phyloP scores from a whole-genome alignment of 1,140 invertebrate species.

The Andrena cerasifolii region DNA sequence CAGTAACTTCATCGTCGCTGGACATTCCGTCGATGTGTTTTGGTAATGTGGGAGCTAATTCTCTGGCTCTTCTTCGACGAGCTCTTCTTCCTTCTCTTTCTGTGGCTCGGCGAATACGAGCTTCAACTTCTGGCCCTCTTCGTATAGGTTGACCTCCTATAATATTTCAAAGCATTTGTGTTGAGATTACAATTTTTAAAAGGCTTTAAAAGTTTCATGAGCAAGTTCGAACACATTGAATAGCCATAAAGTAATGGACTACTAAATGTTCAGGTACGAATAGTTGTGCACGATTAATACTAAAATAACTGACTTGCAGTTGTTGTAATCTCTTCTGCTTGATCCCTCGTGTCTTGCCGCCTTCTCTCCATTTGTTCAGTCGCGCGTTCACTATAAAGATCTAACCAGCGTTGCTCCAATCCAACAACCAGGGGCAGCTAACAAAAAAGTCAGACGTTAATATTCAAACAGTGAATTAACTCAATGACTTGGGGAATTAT shows the following conservation, averaged over 20 bases:
- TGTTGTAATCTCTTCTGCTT: slow-evolving; percentile 93
- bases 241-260: not conserved
- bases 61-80: slow-evolving; percentile 88
- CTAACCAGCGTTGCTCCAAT: slow-evolving; percentile 90
- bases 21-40: slow-evolving; percentile 96
- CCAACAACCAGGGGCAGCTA: slow-evolving; percentile 90
- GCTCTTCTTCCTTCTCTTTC: slow-evolving; percentile 95
- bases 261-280: slow-evolving; percentile 2
- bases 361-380: slow-evolving; percentile 90
- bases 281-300: slow-evolving; percentile 40
- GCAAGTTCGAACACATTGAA: not conserved
- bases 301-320: slow-evolving; percentile 83
- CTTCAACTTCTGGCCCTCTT: slow-evolving; percentile 86
- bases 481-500: slow-evolving; percentile 44
- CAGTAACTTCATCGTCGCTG: slow-evolving; percentile 97
- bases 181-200: slow-evolving; percentile 10
- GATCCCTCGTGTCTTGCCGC: slow-evolving; percentile 95
- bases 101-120: slow-evolving; percentile 89
- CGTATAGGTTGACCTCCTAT: slow-evolving; percentile 79
- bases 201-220: not conserved
- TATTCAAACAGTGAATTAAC: slow-evolving; percentile 50
- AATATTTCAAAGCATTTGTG: slow-evolving; percentile 18
- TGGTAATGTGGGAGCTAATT: slow-evolving; percentile 82
- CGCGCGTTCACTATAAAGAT: slow-evolving; percentile 88
- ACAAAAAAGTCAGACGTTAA: slow-evolving; percentile 74